Evolutionary conservation across 2,113 vertebrate species (phyloP).

Genomic region (Clupea harengus): DNA sequence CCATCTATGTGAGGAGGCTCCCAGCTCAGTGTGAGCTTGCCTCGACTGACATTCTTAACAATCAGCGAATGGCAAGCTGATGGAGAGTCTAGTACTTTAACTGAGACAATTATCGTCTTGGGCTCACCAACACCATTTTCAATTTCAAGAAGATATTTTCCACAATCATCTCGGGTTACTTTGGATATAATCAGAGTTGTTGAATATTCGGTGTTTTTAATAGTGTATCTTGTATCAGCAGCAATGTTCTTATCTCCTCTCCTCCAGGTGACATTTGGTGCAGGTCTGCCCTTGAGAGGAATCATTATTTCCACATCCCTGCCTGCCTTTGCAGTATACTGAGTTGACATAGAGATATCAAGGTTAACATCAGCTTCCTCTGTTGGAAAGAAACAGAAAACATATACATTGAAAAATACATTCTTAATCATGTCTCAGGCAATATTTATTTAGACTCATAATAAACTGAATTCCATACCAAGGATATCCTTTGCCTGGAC

Average conservation of each 20-base stretch:
- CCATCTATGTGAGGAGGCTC: conserved; percentile 91
- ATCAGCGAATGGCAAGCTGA: conserved; percentile 90
- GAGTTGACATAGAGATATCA: conserved; percentile 88
- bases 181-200: conserved; percentile 87
- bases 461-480: conserved; percentile 72
- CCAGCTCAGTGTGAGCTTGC: conserved; percentile 89
- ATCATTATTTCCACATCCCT: conserved; percentile 87
- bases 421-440: background rate
- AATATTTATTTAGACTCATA: background rate
- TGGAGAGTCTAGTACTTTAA: conserved; percentile 92
- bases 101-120: conserved; percentile 85
- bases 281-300: conserved; percentile 91
- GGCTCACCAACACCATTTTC: conserved; percentile 95
- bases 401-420: background rate
- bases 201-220: conserved; percentile 88
- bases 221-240: conserved; percentile 81
- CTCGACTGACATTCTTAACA: conserved; percentile 87
- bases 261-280: conserved; percentile 90
- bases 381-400: conserved; percentile 67
- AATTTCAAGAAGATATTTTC: conserved; percentile 92
- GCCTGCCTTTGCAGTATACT: conserved; percentile 85
- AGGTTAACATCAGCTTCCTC: conserved; percentile 93
- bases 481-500: conserved; percentile 95
- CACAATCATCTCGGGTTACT: conserved; percentile 88
- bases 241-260: conserved; percentile 88